Percentiles rank a stretch among this genome's conserved stretches.
Evolutionary conservation across 2,888 invertebrate genomes (phyloP).

Genomic region (Leptinotarsa haldemani): DNA sequence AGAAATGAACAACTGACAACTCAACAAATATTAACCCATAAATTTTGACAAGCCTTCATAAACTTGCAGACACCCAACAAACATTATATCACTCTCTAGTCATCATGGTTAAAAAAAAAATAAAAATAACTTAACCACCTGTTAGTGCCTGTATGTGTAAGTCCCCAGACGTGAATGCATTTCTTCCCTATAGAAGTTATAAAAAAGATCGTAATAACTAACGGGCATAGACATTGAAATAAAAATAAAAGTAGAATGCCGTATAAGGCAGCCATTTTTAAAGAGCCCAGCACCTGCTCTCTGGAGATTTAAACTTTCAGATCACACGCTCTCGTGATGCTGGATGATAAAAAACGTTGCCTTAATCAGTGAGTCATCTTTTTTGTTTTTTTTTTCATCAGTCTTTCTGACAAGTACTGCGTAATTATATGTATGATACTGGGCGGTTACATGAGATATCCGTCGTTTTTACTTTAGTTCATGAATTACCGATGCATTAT

Average conservation of each 20-base stretch:
- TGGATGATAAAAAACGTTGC: conserved; percentile 30
- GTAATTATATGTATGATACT: background rate
- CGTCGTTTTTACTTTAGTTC: background rate
- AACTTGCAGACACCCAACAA: background rate
- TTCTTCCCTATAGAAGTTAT: conserved; percentile 35
- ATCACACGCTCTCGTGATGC: conserved; percentile 18
- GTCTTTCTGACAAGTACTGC: conserved; percentile 10
- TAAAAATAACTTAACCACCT: conserved; percentile 39
- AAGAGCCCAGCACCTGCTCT: conserved; percentile 41
- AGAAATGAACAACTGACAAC: too few species aligned
- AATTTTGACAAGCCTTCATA: background rate
- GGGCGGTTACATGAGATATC: background rate
- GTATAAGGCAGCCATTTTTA: conserved; percentile 45
- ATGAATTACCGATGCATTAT: too few species aligned
- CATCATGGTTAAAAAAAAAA: conserved; percentile 14
- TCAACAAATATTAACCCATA: too few species aligned
- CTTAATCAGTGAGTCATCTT: conserved; percentile 27
- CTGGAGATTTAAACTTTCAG: conserved; percentile 37
- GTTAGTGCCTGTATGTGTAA: conserved; percentile 32
- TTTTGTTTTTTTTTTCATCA: background rate
- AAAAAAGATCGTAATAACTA: conserved; percentile 33
- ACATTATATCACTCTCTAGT: conserved; percentile 1
- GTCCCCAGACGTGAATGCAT: conserved; percentile 30
- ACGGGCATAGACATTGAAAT: conserved; percentile 33
- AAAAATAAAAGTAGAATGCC: conserved; percentile 35